These are phyloP conservation scores for Hirudinaria manillensis DNA, from an alignment of 2,888 invertebrate genomes.

Conservation along the genomic window DNA sequence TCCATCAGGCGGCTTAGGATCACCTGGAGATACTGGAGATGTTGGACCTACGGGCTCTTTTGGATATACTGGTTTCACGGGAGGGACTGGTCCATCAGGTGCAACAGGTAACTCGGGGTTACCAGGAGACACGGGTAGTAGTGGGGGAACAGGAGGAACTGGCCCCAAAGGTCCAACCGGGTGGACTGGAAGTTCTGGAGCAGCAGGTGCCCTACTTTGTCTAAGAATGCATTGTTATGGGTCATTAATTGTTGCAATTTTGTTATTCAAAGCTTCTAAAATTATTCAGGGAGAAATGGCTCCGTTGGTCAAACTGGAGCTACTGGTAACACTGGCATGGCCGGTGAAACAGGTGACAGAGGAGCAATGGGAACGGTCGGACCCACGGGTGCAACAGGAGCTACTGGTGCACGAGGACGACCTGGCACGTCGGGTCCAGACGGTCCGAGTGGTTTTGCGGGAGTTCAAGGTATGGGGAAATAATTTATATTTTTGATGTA, in stretches of 20 bases:
- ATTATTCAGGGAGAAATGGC: not conserved
- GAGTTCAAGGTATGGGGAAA: not conserved
- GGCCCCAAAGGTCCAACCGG: slow-evolving; percentile 23
- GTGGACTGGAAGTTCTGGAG: not conserved
- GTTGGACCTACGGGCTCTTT: slow-evolving; percentile 3
- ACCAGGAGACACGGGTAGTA: slow-evolving; percentile 12
- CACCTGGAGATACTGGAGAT: slow-evolving; percentile 15
- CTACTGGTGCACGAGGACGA: slow-evolving; percentile 2
- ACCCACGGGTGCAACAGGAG: slow-evolving; percentile 8
- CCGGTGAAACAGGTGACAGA: not conserved
- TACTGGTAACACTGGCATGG: slow-evolving; percentile 10
- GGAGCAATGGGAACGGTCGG: not conserved
- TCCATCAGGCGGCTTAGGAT: not conserved
- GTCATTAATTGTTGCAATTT: not conserved
- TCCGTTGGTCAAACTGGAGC: slow-evolving; percentile 6
- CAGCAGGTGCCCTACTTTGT: not conserved
- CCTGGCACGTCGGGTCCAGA: not conserved
- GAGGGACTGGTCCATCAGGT: not conserved
- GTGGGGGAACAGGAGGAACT: slow-evolving; percentile 21
- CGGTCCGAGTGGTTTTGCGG: not conserved
- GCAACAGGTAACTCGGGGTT: not conserved
- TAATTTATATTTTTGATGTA: not conserved
- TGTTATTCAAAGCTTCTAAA: not conserved
- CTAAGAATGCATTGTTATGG: too few relatives aligned
- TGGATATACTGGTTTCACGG: slow-evolving; percentile 16